Percentiles rank a stretch among this genome's conserved stretches.
phyloP scores from a whole-genome alignment of 1,140 invertebrate species.

The Atopsyche davidsoni region DNA sequence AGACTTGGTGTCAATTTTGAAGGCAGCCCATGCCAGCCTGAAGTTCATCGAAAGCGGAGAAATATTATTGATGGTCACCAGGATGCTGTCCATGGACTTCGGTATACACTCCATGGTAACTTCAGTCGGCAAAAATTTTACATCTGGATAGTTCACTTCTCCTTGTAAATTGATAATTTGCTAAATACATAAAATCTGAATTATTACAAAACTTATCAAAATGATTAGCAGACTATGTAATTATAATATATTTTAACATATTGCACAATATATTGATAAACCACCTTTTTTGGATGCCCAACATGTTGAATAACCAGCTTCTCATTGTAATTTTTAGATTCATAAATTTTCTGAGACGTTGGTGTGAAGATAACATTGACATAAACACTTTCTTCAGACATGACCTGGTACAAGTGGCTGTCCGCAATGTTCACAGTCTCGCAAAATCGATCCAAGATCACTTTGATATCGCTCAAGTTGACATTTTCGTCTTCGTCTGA shows the following conservation, averaged over 20 bases:
- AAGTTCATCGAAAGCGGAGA: conserved; percentile 10
- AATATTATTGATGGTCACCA: conserved; percentile 5
- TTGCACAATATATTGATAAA: neutral
- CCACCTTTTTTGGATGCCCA: conserved; percentile 10
- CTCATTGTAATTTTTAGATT: conserved; percentile 2
- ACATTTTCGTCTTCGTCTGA: conserved; percentile 4
- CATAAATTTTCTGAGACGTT: conserved; percentile 11
- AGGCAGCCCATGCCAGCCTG: too few relatives aligned
- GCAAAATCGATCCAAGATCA: conserved; percentile 7
- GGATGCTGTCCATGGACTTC: neutral
- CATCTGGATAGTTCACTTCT: conserved; percentile 14
- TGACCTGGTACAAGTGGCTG: neutral
- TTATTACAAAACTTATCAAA: too few relatives aligned
- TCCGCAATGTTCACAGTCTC: conserved; percentile 3
- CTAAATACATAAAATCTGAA: conserved; percentile 6
- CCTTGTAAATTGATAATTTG: conserved; percentile 5
- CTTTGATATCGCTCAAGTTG: conserved; percentile 11
- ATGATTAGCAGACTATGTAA: too few relatives aligned
- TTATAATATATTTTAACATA: neutral
- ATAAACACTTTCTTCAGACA: neutral
- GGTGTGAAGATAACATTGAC: conserved; percentile 9
- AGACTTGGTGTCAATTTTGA: too few relatives aligned
- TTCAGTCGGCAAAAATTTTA: conserved; percentile 2
- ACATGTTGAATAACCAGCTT: neutral
- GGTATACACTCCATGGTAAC: conserved; percentile 5